Conservation (phyloP, 2,113 vertebrate genomes). For the Tylochromis polylepis region DNA sequence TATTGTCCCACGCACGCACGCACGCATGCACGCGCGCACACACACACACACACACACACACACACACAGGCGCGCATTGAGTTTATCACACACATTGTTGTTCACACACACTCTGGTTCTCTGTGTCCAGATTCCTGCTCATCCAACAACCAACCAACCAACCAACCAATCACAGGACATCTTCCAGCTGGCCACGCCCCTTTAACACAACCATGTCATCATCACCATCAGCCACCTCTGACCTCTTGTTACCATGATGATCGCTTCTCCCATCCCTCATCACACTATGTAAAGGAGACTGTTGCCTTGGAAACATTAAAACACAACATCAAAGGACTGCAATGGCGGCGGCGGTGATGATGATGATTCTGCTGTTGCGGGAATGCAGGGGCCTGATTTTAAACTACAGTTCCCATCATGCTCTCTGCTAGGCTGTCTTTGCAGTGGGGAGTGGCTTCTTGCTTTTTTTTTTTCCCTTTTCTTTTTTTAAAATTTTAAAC, state of each 20-base stretch:
- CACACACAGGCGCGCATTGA: neutral
- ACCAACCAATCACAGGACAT: constrained; percentile 63
- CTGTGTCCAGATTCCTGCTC: constrained; percentile 35
- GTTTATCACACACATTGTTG: neutral
- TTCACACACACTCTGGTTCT: neutral
- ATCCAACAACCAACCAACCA: constrained; percentile 32
- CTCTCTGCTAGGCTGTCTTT: constrained; percentile 40
- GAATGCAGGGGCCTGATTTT: neutral
- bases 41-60: neutral
- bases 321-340: constrained; percentile 42
- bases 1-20: fast-evolving
- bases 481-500: neutral
- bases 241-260: constrained; percentile 33
- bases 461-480: neutral
- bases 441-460: constrained; percentile 24
- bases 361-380: constrained; percentile 14
- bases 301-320: constrained; percentile 60
- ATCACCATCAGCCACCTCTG: constrained; percentile 38
- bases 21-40: neutral
- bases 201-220: constrained; percentile 39
- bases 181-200: constrained; percentile 62
- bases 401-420: constrained; percentile 54
- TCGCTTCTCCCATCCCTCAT: neutral
- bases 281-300: constrained; percentile 24
- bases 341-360: neutral